These are phyloP conservation scores for Leucophenga varia DNA, from an alignment of 1,140 invertebrate genomes.

Conservation along the genomic window DNA sequence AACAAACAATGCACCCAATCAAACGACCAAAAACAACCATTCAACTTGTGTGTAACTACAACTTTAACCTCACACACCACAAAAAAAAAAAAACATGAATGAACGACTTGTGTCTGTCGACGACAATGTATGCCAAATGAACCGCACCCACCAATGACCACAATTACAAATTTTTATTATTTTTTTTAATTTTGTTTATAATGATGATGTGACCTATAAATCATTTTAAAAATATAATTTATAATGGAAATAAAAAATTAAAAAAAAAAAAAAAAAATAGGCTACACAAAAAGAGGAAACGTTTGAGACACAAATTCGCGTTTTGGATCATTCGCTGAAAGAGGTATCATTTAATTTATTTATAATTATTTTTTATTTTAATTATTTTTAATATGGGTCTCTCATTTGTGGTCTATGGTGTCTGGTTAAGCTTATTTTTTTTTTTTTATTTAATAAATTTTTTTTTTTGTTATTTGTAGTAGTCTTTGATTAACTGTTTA, in stretches of 20 bases:
- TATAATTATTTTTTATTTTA: conserved; percentile 4
- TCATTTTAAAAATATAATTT: too few species aligned
- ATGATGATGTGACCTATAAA: too few species aligned
- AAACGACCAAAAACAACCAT: too few species aligned
- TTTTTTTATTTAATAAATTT: conserved; percentile 1
- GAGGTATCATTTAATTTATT: conserved; percentile 70
- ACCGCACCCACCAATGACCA: conserved; percentile 28
- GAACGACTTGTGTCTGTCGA: too few species aligned
- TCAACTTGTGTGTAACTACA: too few species aligned
- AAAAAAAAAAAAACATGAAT: background rate
- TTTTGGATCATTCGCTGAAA: conserved; percentile 87
- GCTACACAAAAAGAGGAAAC: conserved; percentile 96
- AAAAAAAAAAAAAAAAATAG: conserved; percentile 60
- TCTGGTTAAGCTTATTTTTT: conserved; percentile 17
- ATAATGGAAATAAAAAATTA: conserved; percentile 37
- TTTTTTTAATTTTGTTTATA: too few species aligned
- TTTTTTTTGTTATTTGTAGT: too few species aligned
- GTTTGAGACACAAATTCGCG: conserved; percentile 91
- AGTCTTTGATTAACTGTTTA: too few species aligned
- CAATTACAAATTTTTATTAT: conserved; percentile 2
- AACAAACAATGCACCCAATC: too few species aligned
- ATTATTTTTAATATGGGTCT: background rate
- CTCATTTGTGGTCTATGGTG: conserved; percentile 34
- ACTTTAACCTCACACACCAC: too few species aligned
- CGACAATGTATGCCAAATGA: background rate